Evolutionary conservation across 2,888 invertebrate species (phyloP).

Genomic region (Amitus sp.): DNA sequence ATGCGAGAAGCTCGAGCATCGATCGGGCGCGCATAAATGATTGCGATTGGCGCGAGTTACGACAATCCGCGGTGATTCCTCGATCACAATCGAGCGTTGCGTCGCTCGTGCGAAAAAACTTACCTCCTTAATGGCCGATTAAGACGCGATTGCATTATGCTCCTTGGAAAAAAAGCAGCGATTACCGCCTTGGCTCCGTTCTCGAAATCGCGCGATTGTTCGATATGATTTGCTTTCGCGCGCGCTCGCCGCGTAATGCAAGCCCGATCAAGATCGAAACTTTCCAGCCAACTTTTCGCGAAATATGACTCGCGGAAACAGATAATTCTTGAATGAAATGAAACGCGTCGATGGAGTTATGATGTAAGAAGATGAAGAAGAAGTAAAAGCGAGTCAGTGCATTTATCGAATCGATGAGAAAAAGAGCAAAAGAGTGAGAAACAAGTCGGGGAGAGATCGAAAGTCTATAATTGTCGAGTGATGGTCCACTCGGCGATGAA

Average conservation of each 20-base stretch:
- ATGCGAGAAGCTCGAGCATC: too few species aligned
- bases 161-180: background rate
- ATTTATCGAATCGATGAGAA: background rate
- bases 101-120: background rate
- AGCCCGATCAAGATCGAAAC: too few species aligned
- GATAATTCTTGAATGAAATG: background rate
- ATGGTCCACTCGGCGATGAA: background rate
- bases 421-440: background rate
- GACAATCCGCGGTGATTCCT: constrained; percentile 1
- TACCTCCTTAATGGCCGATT: background rate
- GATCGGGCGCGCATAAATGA: constrained; percentile 8
- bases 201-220: constrained; percentile 4
- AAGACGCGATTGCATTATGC: background rate
- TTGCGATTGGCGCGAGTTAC: constrained; percentile 10
- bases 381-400: background rate
- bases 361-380: constrained; percentile 16
- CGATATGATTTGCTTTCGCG: background rate
- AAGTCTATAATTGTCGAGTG: constrained; percentile 12
- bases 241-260: background rate
- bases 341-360: background rate
- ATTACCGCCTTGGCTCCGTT: background rate
- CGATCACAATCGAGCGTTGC: constrained; percentile 1
- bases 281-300: too few species aligned
- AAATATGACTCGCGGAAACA: background rate
- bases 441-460: constrained; percentile 7